These are phyloP conservation scores for Pimephales promelas DNA, from an alignment of 2,113 vertebrate genomes.

Conservation along the genomic window DNA sequence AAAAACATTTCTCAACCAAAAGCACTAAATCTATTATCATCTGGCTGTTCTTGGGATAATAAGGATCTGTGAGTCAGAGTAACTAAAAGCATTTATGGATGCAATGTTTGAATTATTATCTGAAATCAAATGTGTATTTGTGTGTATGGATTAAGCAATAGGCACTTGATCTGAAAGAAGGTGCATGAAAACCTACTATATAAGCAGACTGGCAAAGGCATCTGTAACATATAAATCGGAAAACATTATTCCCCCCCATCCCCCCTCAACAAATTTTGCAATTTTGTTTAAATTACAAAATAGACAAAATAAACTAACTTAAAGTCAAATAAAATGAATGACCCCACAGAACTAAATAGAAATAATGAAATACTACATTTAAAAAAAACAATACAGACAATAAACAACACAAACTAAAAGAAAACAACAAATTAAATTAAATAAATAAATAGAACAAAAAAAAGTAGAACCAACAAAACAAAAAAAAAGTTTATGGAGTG, in stretches of 20 bases:
- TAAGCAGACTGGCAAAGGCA: neutral
- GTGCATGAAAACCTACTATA: neutral
- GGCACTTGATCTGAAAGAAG: neutral
- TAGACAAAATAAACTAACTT: no score
- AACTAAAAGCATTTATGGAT: neutral
- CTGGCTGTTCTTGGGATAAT: neutral
- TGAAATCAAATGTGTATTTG: neutral
- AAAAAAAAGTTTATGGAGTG: neutral
- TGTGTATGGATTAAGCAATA: neutral
- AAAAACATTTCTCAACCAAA: constrained; percentile 5
- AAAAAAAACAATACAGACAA: neutral
- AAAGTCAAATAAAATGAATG: neutral
- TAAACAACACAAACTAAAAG: neutral
- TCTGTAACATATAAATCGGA: neutral
- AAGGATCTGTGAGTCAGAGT: neutral
- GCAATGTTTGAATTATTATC: constrained; percentile 9
- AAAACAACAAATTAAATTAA: neutral
- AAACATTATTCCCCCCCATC: neutral
- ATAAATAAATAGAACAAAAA: no score
- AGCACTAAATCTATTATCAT: constrained; percentile 22
- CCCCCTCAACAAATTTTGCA: no score
- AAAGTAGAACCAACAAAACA: no score
- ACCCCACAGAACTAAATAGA: no score
- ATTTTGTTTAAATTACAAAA: no score
- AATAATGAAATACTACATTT: neutral